These are phyloP conservation scores for Molorchus minor DNA, from an alignment of 2,888 invertebrate species.

Conservation along the genomic window DNA sequence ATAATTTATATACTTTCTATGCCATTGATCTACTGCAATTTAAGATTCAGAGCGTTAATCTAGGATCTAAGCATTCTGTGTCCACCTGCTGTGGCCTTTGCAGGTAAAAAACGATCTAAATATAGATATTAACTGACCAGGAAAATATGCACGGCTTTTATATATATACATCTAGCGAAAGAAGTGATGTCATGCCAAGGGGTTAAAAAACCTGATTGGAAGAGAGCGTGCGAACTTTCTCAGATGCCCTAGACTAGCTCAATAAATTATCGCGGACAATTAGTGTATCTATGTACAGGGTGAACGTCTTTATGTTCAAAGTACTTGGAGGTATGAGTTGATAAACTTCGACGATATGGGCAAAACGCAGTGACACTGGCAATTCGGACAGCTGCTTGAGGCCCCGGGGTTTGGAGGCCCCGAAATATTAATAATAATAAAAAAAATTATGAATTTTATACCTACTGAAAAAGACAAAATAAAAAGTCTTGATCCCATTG, in stretches of 20 bases:
- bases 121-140: conserved; percentile 12
- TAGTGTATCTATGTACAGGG: neutral
- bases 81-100: neutral
- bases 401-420: too few species aligned
- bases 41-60: conserved; percentile 13
- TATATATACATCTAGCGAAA: conserved; percentile 7
- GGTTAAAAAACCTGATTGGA: neutral
- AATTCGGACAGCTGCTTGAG: neutral
- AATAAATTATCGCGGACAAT: neutral
- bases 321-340: too few species aligned
- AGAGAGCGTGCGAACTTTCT: neutral
- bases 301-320: neutral
- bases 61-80: neutral
- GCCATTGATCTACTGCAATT: neutral
- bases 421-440: neutral
- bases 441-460: neutral
- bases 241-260: neutral
- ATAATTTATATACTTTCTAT: neutral
- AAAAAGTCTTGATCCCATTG: neutral
- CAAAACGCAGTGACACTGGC: neutral
- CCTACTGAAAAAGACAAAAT: neutral
- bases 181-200: conserved; percentile 18
- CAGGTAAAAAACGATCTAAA: conserved; percentile 20
- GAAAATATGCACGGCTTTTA: conserved; percentile 1
- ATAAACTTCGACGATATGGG: too few species aligned